These are phyloP conservation scores for Scolanthus callimorphus DNA, from an alignment of 92 coral and sea anemone genomes.

Conservation along the genomic window DNA sequence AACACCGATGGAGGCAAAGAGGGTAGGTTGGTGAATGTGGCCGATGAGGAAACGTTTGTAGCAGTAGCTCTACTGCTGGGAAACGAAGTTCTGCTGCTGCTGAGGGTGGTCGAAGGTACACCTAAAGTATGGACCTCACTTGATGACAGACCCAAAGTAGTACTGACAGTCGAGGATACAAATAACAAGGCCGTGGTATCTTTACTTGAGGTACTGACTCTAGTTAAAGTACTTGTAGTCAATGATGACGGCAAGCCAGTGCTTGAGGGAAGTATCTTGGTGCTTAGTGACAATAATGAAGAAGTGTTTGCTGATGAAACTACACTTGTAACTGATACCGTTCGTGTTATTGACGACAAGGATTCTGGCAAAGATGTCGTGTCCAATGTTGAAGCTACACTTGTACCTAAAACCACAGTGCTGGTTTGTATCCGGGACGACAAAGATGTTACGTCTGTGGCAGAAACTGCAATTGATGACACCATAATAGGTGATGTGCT, in stretches of 20 bases:
- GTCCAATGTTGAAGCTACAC: no score
- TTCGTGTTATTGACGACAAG: background rate
- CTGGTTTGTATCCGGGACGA: no score
- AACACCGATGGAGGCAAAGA: no score
- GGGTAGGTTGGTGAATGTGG: no score
- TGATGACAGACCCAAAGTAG: background rate
- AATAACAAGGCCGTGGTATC: background rate
- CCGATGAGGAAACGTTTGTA: no score
- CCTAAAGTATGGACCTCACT: background rate
- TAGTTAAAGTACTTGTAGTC: background rate
- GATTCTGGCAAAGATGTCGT: no score
- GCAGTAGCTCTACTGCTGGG: no score
- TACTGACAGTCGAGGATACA: no score
- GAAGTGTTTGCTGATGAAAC: background rate
- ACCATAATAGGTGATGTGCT: slow-evolving; percentile 6
- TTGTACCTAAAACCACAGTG: no score
- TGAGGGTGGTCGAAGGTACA: background rate
- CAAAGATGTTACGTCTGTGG: slow-evolving; percentile 2
- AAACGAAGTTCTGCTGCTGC: no score
- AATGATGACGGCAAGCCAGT: background rate
- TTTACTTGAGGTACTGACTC: background rate
- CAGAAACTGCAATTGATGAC: background rate
- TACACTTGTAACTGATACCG: background rate
- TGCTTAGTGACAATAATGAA: background rate
- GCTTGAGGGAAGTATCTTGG: slow-evolving; percentile 1